Base-by-base conservation (phyloP, 2,113 vertebrate species). In the Promerops cafer region DNA sequence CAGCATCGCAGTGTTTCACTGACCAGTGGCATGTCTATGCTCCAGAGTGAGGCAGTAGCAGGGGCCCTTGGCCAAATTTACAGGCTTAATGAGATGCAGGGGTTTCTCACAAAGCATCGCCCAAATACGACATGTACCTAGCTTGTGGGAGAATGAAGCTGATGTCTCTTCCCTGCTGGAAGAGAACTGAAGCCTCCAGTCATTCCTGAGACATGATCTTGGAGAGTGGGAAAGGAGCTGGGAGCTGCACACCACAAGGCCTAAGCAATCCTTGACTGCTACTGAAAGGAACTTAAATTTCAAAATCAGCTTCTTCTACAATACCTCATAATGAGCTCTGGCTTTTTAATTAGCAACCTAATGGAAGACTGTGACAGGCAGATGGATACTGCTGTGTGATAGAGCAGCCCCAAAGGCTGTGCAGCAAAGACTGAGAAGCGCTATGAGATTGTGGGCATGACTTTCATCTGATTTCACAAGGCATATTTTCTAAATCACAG, bases 311-410 rank as follows among this genome's bases (percentile, higher is more conserved):
- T 80, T 9, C 18, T 83, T 86, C 65, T 59, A 61, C 60, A 54
- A 12, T 33, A 83, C 13, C 14, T 70, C 30, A 42, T 86, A 69
- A 80, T 47, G n/a, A 80, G 11, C 18, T 77, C 30, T 13, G 10
- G 3, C 23, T 57, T 89, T 91, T 66, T 50, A 71, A 44, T 91
- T 49, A 77, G 63, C 1, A 2, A 54, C 33, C 10, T 45, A 65
- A 53, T 45, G 50, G 37, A 52, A 91, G 12, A 10, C 35, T 31
- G 5, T 28, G 27, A 69, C 59, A 54, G 42, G 68, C 21, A 35
- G 18, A 16, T 65, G 49, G n/a, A n/a, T 56, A 45, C 59, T 1
- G 0, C 23, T 33, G 11, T 33, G 45, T 0, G 5, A 8, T 7
- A 53, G 21, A 53, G 66, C 28, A 90, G 37, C 26, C 35, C 47